Base-by-base conservation (phyloP, 2,797 vertebrate species). In the Champsocephalus gunnari region DNA sequence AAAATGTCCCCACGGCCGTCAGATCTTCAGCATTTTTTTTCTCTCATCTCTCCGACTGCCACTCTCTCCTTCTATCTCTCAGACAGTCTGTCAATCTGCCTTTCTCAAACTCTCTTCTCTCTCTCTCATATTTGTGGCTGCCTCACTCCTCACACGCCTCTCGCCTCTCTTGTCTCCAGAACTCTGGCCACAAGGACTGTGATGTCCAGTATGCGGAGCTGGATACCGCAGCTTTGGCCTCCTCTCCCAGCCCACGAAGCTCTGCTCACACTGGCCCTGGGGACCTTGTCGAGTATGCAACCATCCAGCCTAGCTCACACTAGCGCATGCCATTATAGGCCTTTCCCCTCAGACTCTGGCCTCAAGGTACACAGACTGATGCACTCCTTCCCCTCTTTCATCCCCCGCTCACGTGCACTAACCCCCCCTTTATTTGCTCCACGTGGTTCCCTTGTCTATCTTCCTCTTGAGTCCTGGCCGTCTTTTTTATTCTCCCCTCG, bases 141-240 rank as follows among this genome's bases (percentile, higher is more conserved):
- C 68, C 84, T n/a, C 90, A 88, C 93, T 94, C 93, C 94, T 95
- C 94, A 93, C 92, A 91, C 89, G 81, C 91, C 86, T 85, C 80
- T 93, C 84, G 45, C 93, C 93, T 94, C 92, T 95, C 94, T 95
- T 93, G 90, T 94, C 95, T 95, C 94, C 94, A 98, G 97, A 96
- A 92, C 87, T 94, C 96, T 92, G 94, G 91, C 93, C 94, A 95
- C 93, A 96, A 93, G 95, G 96, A 98, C 93, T 94, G 94, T 86
- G 96, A 98, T 84, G 92, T 97, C 93, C 96, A 97, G 93, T 98
- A 98, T 77, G 96, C 97, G 80, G 96, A 99, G 94, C 96, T 98
- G 96, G 97, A 99, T 94, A 96, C 96, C 74, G 95, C 96, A 79
- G 95, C 96, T 94, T 95, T 98, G 96, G 95, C 96, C 90, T 96